phyloP scores from a whole-genome alignment of 2,113 vertebrate species.

The Pogonocichla stellata region DNA sequence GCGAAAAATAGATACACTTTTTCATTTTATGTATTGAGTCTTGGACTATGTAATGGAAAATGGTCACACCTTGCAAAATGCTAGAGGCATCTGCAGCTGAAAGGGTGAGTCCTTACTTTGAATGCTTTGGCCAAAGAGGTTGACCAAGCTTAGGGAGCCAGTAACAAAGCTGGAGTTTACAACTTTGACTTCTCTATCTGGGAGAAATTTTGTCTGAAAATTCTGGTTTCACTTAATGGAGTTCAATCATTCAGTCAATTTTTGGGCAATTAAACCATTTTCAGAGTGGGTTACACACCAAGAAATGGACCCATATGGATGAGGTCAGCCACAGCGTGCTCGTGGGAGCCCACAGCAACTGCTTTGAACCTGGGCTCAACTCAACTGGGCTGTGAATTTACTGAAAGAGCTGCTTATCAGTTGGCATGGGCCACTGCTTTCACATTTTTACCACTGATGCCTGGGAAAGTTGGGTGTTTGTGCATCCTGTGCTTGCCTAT shows the following conservation, averaged over 20 bases:
- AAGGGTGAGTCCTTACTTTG: background rate
- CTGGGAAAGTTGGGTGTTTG: slow-evolving; percentile 45
- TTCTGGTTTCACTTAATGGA: background rate
- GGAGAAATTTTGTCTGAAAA: background rate
- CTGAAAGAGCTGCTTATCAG: slow-evolving; percentile 34
- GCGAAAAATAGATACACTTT: background rate
- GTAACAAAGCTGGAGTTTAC: background rate
- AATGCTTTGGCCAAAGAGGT: background rate
- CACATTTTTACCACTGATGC: background rate
- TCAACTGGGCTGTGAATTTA: background rate
- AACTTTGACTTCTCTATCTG: background rate
- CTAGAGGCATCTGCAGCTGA: background rate
- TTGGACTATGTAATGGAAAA: background rate
- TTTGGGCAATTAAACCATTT: background rate
- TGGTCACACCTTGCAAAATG: background rate
- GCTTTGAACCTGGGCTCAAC: background rate
- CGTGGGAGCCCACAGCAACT: rapidly evolving
- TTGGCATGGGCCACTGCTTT: background rate
- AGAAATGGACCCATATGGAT: background rate
- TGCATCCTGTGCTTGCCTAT: slow-evolving; percentile 2
- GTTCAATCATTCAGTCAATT: background rate
- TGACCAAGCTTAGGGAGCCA: background rate
- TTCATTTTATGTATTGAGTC: background rate
- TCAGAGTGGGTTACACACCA: rapidly evolving
- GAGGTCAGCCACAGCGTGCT: background rate